Evolutionary conservation across 1,140 invertebrate species (phyloP).

Genomic region (Anagrus nilaparvatae): DNA sequence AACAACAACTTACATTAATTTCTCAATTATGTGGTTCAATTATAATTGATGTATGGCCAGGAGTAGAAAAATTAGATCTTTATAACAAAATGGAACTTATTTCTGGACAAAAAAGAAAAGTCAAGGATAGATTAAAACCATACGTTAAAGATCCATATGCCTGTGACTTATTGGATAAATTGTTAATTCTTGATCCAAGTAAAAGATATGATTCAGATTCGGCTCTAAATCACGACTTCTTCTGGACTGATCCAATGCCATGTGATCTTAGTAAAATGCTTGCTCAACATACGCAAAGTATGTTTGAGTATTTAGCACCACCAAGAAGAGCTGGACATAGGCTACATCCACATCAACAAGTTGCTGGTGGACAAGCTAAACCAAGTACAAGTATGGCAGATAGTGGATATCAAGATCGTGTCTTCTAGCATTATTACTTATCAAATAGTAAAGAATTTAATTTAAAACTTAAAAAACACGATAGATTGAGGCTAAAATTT

Average conservation of each 20-base stretch:
- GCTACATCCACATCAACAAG: conserved; percentile 57
- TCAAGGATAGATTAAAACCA: conserved; percentile 80
- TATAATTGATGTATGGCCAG: conserved; percentile 88
- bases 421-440: conserved; percentile 64
- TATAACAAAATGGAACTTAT: conserved; percentile 87
- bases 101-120: conserved; percentile 83
- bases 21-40: conserved; percentile 95
- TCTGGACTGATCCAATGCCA: conserved; percentile 95
- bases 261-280: conserved; percentile 87
- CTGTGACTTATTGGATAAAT: conserved; percentile 87
- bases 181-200: conserved; percentile 83
- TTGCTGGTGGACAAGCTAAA: conserved; percentile 42
- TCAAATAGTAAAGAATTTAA: no score
- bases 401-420: conserved; percentile 65
- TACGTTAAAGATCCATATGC: conserved; percentile 90
- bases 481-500: no score
- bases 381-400: conserved; percentile 46
- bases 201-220: conserved; percentile 86
- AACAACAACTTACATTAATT: conserved; percentile 91
- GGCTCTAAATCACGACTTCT: conserved; percentile 95
- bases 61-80: conserved; percentile 84
- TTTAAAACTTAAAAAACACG: no score
- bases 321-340: conserved; percentile 57
- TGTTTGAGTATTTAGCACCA: conserved; percentile 93
- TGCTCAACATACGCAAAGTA: conserved; percentile 85